Evolutionary conservation across 2,888 invertebrate genomes (phyloP).

Genomic region (Drosophila neonasuta): DNA sequence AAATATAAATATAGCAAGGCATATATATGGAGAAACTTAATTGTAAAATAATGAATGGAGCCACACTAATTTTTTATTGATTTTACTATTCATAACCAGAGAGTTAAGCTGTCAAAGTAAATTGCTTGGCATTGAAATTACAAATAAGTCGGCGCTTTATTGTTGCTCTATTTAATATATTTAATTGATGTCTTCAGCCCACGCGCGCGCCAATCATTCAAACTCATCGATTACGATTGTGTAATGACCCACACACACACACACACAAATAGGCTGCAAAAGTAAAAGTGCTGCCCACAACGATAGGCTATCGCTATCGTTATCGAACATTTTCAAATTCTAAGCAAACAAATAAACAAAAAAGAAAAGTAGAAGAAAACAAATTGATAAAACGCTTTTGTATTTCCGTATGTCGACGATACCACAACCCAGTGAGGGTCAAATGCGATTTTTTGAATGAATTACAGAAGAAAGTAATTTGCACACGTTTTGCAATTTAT

Average conservation of each 20-base stretch:
- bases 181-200: slow-evolving; percentile 29
- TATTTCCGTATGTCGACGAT: slow-evolving; percentile 27
- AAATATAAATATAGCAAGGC: too few species aligned
- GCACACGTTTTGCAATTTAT: slow-evolving; percentile 29
- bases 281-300: slow-evolving; percentile 54
- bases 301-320: slow-evolving; percentile 10
- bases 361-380: too few species aligned
- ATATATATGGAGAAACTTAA: background rate
- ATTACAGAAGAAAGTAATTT: slow-evolving; percentile 30
- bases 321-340: slow-evolving; percentile 23
- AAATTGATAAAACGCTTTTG: background rate
- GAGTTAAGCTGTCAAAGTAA: slow-evolving; percentile 2
- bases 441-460: slow-evolving; percentile 7
- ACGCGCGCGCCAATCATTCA: slow-evolving; percentile 47
- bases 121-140: slow-evolving; percentile 50
- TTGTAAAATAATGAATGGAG: background rate
- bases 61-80: background rate
- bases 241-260: slow-evolving; percentile 19
- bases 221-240: slow-evolving; percentile 52
- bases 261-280: slow-evolving; percentile 11
- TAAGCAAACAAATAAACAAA: background rate
- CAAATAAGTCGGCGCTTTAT: background rate
- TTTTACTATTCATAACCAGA: background rate
- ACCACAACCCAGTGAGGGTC: background rate
- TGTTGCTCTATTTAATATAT: slow-evolving; percentile 19